Evolutionary conservation across 2,113 vertebrate genomes (phyloP).

Genomic region (Aegotheles bennettii): DNA sequence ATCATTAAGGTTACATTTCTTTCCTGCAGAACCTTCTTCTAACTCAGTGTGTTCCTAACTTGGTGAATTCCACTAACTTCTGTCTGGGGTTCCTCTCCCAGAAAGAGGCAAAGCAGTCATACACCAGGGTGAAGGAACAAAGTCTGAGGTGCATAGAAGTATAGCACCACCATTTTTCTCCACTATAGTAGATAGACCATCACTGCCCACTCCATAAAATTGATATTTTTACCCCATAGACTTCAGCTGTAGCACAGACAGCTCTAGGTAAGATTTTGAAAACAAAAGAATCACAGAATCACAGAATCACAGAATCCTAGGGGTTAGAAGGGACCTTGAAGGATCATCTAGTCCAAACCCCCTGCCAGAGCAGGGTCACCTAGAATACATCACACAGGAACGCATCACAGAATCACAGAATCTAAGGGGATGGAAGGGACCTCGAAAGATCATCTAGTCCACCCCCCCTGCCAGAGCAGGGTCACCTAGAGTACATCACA

Average conservation of each 20-base stretch:
- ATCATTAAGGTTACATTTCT: not conserved
- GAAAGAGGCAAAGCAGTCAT: not conserved
- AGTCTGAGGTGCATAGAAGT: not conserved
- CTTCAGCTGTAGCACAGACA: not conserved
- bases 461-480: no score
- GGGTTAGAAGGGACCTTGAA: no score
- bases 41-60: accelerated
- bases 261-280: not conserved
- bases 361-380: no score
- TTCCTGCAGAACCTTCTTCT: not conserved
- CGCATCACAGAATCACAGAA: no score
- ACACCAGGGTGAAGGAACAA: not conserved
- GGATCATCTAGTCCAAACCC: no score
- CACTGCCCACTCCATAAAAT: not conserved
- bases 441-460: no score
- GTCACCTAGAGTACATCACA: no score
- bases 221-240: not conserved
- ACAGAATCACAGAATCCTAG: no score
- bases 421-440: no score
- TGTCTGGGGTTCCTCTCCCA: not conserved
- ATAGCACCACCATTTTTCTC: not conserved
- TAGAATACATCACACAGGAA: no score
- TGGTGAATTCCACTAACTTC: not conserved
- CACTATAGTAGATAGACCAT: not conserved
- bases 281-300: not conserved